A percentile compares a stretch with the other conserved stretches of the same genome.
phyloP scores from a whole-genome alignment of 2,888 invertebrate species.

The Clistopyga incitator region DNA sequence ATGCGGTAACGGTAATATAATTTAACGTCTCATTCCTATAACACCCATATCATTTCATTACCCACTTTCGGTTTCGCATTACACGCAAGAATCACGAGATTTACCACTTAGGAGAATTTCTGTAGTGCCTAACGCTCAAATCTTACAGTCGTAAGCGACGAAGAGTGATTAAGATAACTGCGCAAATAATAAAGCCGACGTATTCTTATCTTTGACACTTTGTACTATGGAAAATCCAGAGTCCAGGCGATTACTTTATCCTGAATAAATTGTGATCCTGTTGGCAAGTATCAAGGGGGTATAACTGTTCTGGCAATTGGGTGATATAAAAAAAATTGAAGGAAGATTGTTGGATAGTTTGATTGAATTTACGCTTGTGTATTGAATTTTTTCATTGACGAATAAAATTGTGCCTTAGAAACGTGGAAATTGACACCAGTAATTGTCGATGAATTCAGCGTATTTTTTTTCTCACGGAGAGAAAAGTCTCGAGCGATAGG shows the following conservation, averaged over 20 bases:
- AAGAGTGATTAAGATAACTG: slow-evolving; percentile 1
- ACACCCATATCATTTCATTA: slow-evolving; percentile 67
- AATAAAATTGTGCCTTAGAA: too few species aligned
- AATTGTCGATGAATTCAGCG: too few species aligned
- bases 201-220: neutral
- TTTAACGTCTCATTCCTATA: slow-evolving; percentile 61
- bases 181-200: slow-evolving; percentile 21
- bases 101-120: slow-evolving; percentile 49
- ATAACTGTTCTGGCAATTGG: too few species aligned
- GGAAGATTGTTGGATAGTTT: too few species aligned
- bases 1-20: slow-evolving; percentile 61
- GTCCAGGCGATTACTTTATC: neutral
- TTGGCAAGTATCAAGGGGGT: neutral
- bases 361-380: too few species aligned
- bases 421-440: too few species aligned
- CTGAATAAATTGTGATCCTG: too few species aligned
- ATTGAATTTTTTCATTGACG: too few species aligned
- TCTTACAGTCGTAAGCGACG: slow-evolving; percentile 31
- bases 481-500: too few species aligned
- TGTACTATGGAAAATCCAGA: neutral
- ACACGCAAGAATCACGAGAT: slow-evolving; percentile 61
- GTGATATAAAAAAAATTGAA: too few species aligned
- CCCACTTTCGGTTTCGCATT: slow-evolving; percentile 48
- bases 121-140: slow-evolving; percentile 33
- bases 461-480: too few species aligned